A percentile compares a stretch with the other conserved stretches of the same genome.
phyloP scores from a whole-genome alignment of 2,113 vertebrate species.

The Toxotes jaculatrix region DNA sequence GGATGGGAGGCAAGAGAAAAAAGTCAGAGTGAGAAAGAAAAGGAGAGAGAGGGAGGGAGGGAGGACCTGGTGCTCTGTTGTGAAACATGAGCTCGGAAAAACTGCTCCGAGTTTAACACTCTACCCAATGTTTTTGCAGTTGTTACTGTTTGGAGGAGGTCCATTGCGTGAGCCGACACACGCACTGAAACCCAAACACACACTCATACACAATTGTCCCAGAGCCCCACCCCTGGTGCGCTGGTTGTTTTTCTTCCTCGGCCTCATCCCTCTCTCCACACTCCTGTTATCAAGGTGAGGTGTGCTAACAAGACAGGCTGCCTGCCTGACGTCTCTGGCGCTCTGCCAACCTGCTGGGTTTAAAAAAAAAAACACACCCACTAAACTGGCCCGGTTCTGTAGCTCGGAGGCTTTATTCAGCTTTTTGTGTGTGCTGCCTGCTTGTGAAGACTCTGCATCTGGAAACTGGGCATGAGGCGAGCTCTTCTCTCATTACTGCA shows the following conservation, averaged over 20 bases:
- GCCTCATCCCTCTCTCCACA: slow-evolving; percentile 68
- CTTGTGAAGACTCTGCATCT: slow-evolving; percentile 59
- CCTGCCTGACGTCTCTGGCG: slow-evolving; percentile 73
- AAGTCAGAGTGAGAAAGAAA: background rate
- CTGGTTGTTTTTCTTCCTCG: slow-evolving; percentile 76
- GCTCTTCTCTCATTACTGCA: slow-evolving; percentile 78
- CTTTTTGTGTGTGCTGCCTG: slow-evolving; percentile 52
- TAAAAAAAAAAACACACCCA: slow-evolving; percentile 23
- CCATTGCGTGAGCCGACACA: slow-evolving; percentile 77
- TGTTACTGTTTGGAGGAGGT: slow-evolving; percentile 80
- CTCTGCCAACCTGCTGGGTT: slow-evolving; percentile 60
- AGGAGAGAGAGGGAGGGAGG: slow-evolving; percentile 25
- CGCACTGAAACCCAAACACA: slow-evolving; percentile 57
- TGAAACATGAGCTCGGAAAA: slow-evolving; percentile 83
- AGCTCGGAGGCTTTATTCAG: slow-evolving; percentile 63
- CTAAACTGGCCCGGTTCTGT: slow-evolving; percentile 59
- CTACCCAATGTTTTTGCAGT: slow-evolving; percentile 80
- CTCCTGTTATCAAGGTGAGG: slow-evolving; percentile 80
- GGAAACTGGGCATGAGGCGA: slow-evolving; percentile 65
- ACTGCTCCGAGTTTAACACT: slow-evolving; percentile 79
- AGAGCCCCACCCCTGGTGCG: slow-evolving; percentile 68
- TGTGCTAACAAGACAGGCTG: slow-evolving; percentile 78
- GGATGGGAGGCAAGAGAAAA: slow-evolving; percentile 49
- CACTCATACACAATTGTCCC: slow-evolving; percentile 58
- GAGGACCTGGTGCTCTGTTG: slow-evolving; percentile 76